A percentile compares a stretch with the other conserved stretches of the same genome.
Evolutionary conservation across 2,113 vertebrate species (phyloP).

Genomic region (Carollia perspicillata): DNA sequence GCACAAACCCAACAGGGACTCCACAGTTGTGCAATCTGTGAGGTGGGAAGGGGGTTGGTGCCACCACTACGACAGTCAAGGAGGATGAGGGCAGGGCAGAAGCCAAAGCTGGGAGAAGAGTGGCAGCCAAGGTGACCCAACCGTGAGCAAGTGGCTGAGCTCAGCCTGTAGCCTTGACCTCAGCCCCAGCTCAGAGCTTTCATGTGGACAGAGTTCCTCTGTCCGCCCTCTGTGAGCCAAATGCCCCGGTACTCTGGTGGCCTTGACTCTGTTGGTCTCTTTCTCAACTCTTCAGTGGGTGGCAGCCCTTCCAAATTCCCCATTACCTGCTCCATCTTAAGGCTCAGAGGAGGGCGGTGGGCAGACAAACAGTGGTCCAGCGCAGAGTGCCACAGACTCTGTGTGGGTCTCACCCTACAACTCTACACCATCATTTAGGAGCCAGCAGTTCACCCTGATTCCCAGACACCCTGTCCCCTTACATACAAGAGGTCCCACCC

Average conservation of each 20-base stretch:
- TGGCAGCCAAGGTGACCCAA: background rate
- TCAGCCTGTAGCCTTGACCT: background rate
- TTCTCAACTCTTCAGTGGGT: background rate
- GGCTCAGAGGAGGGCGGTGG: background rate
- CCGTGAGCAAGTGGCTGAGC: background rate
- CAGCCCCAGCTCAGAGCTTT: background rate
- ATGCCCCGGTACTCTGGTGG: background rate
- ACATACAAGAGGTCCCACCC: background rate
- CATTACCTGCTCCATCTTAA: background rate
- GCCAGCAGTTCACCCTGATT: background rate
- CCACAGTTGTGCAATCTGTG: background rate
- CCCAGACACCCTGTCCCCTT: background rate
- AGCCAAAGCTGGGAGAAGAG: background rate
- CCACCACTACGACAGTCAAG: background rate
- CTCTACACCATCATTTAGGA: background rate
- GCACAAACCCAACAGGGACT: background rate
- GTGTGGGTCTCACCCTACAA: background rate
- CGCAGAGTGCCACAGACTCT: background rate
- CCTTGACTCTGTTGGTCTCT: background rate
- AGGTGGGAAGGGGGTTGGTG: background rate
- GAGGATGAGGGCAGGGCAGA: background rate
- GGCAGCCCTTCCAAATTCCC: background rate
- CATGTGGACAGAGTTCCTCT: fast-evolving
- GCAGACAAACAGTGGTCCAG: background rate
- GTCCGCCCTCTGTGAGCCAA: background rate